Conservation (phyloP, 2,888 invertebrate species). For the Platycnemis pennipes region DNA sequence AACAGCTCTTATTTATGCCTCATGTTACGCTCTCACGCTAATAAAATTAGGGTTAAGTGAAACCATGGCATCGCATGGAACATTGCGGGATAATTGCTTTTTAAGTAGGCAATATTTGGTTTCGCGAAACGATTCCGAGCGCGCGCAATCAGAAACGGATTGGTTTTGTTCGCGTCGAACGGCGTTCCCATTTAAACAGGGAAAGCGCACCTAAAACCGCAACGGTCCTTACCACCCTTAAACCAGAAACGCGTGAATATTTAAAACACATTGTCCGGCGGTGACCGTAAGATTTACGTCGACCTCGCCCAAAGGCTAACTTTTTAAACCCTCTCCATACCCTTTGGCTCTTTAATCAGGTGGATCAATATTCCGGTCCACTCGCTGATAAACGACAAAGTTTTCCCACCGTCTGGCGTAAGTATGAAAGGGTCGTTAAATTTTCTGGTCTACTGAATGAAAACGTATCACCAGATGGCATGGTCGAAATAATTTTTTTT, state of each 20-base stretch:
- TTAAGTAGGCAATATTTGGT: background rate
- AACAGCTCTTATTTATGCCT: background rate
- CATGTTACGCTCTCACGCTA: background rate
- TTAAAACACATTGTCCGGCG: background rate
- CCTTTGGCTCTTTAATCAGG: background rate
- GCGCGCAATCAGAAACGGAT: slow-evolving; percentile 3
- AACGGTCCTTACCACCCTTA: background rate
- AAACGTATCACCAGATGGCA: background rate
- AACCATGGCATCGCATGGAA: background rate
- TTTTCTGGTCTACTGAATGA: background rate
- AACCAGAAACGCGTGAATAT: slow-evolving; percentile 1
- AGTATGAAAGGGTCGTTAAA: background rate
- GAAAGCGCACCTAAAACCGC: background rate
- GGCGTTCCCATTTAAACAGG: background rate
- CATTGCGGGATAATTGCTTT: background rate
- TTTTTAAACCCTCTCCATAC: background rate
- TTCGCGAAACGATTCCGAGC: background rate
- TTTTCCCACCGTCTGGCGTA: background rate
- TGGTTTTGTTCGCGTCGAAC: background rate
- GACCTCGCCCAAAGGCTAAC: background rate
- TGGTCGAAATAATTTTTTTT: too few relatives aligned
- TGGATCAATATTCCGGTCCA: background rate
- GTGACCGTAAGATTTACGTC: background rate
- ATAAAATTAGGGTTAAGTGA: background rate
- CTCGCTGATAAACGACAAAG: background rate